Conservation (phyloP, 1,140 invertebrate genomes). For the Homarus americanus region DNA sequence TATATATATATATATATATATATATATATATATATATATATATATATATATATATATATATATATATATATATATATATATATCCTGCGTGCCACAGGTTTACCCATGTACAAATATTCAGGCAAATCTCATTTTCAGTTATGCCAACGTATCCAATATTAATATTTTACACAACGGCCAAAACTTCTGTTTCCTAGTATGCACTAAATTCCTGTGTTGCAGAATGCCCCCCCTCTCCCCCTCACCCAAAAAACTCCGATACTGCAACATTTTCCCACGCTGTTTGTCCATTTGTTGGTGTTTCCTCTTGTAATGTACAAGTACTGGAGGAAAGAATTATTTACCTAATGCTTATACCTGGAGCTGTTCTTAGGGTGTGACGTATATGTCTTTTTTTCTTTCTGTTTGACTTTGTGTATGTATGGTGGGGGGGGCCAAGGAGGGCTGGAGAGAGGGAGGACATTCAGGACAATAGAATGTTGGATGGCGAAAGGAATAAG, state of each 20-base stretch:
- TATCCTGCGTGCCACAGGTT: not conserved
- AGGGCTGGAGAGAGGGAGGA: too few species aligned
- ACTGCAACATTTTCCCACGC: too few species aligned
- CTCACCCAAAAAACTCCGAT: conserved; percentile 28
- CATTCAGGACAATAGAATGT: too few species aligned
- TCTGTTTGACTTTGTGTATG: too few species aligned
- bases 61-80: not conserved
- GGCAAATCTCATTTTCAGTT: conserved; percentile 71
- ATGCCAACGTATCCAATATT: conserved; percentile 69
- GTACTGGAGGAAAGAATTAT: too few species aligned
- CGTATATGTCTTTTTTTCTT: too few species aligned
- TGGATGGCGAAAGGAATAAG: too few species aligned
- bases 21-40: not conserved
- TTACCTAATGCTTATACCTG: too few species aligned
- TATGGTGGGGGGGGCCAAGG: too few species aligned
- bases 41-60: not conserved
- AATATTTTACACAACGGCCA: conserved; percentile 66
- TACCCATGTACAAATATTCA: conserved; percentile 42
- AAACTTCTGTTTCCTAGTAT: conserved; percentile 65
- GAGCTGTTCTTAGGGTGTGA: too few species aligned
- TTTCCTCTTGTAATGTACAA: too few species aligned
- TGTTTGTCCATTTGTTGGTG: conserved; percentile 20
- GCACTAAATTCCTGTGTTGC: conserved; percentile 65
- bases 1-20: not conserved
- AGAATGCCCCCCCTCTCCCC: conserved; percentile 20